These are phyloP conservation scores for Ptilorrhoa leucosticta DNA, from an alignment of 2,113 vertebrate genomes.

Conservation along the genomic window DNA sequence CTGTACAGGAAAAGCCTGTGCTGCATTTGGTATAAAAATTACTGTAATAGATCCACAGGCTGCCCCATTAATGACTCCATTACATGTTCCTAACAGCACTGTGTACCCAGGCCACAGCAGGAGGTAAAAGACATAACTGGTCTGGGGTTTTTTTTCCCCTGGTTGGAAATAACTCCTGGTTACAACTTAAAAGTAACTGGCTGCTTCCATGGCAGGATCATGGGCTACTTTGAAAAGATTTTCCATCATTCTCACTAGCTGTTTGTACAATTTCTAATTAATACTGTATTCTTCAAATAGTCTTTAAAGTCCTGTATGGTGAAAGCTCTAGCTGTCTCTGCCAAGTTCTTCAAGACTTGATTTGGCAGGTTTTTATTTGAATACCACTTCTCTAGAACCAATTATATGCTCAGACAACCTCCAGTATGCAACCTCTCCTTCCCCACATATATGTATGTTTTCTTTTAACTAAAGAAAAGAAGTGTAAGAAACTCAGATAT, in stretches of 20 bases:
- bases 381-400: background rate
- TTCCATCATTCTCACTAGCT: background rate
- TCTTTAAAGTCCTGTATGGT: background rate
- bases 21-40: background rate
- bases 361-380: background rate
- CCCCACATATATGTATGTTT: background rate
- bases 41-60: background rate
- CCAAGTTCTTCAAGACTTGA: background rate
- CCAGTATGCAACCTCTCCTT: background rate
- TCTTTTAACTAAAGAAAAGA: background rate
- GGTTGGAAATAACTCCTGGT: background rate
- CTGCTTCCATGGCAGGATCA: background rate
- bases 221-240: background rate
- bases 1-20: conserved; percentile 5
- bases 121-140: background rate
- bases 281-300: background rate
- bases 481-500: background rate
- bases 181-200: background rate
- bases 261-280: background rate
- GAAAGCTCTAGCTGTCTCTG: background rate
- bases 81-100: background rate
- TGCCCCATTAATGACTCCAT: background rate
- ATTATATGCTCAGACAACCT: background rate
- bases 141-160: rapidly evolving
- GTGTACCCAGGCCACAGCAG: background rate